Evolutionary conservation across 2,888 invertebrate species (phyloP), one percentile per base, ranked within the genome.

Genomic region (Metallyticus violacea): DNA sequence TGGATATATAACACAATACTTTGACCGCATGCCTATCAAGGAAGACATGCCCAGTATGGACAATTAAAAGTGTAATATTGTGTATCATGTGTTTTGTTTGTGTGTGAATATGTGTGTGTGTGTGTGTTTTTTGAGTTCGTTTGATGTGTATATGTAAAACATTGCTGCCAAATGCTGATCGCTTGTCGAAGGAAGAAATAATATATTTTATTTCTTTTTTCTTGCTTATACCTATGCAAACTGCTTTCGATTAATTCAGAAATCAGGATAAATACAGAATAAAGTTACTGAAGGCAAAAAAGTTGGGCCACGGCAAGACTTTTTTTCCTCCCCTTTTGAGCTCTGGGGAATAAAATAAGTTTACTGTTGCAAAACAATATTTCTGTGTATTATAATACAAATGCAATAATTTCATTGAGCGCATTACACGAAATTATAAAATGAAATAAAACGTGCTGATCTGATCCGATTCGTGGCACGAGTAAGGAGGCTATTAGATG

Each of bases 41-140:
- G 89, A 89, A 89, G 89, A 89, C 89, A 89, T 87, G 89, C 88
- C 89, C 89, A 85, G 78, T 29, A 81, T 83, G 88, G 88, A 88
- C 88, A 88, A 86, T 81, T 85, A 85, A 81, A 81, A 86, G 87
- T 87, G 77, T 76, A 62, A 84, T 30, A 87, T 30, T 80, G 77
- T 86, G 79, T 76, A 76, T 88, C 76, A 81, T 84, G 83, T 76
- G 77, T 78, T 84, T 87, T 85, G 87, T 88, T 30, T 88, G 81
- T 88, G 85, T 86, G 78, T 80, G 78, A 84, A 76, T 26, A 76
- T 77, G 85, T 87, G 26, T 85, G 77, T 80, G 78, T 85, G 28
- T 78, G 76, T 88, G 84, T 86, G 79, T 85, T 29, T 84, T 79
- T 28, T n/a, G n/a, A n/a, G 7, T 62, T 62, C 40, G 15, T 9